Base-by-base conservation (phyloP, 2,113 vertebrate genomes). In the Microcebus lehilahytsara region DNA sequence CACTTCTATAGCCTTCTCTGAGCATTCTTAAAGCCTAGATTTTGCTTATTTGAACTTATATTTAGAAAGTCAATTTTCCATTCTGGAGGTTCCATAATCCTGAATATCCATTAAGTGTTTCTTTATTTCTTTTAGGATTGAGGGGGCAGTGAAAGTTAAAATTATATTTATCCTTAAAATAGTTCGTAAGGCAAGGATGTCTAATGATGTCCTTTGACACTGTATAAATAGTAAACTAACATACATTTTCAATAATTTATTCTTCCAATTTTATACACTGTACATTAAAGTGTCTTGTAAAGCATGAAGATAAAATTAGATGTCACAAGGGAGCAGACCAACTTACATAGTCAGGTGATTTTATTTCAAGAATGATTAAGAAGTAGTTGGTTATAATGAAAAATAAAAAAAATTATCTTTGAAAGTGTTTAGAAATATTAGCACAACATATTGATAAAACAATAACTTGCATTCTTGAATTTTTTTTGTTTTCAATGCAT, bases 331-430 rank as follows among this genome's bases (percentile, higher is more conserved):
- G 27, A 80, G 93, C 2, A 23, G 6, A 27, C 16, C 34, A 80
- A 81, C 10, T 71, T 93, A 58, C 27, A 34, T 46, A 87, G 53
- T 77, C 30, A 80, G 37, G 17, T 60, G 56, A 85, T 77, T 89
- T 88, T 95, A 89, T 60, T 95, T 95, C 2, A 40, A 72, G 3
- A 96, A 72, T 69, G 40, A 78, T 40, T 85, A 80, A 79, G 37
- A 53, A 89, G 4, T 89, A 64, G 9, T 87, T 60, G 71, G 4
- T 37, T 95, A 2, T 34, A 69, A 93, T 67, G 56, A 88, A 67
- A 81, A 96, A 67, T 87, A 19, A 77, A 67, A 88, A 88, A 75
- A 58, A 5, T 67, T 67, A 78, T 4, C 7, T 91, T 77, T 80
- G 56, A 75, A 86, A 72, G 58, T 32, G 16, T 89, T 71, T 78